Evolutionary conservation across 2,888 invertebrate species (phyloP).

Genomic region (Drosophila algonquin): DNA sequence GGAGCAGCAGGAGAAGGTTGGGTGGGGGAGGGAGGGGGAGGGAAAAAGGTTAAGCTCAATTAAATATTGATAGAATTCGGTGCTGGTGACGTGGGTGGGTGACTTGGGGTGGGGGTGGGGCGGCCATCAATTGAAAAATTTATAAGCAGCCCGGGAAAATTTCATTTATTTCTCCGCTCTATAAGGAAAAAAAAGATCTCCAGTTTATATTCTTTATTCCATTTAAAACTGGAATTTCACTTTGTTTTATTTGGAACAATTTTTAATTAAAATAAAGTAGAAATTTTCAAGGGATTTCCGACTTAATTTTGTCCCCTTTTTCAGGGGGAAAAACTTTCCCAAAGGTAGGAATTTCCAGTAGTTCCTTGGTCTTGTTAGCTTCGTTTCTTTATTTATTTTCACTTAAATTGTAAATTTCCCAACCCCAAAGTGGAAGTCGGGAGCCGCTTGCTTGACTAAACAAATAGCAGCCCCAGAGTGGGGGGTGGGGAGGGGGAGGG

Average conservation of each 20-base stretch:
- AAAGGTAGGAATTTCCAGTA: neutral
- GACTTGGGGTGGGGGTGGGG: too few species aligned
- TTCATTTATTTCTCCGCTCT: slow-evolving; percentile 51
- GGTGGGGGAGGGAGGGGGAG: too few species aligned
- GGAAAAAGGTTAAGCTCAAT: slow-evolving; percentile 71
- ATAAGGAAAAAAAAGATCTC: slow-evolving; percentile 39
- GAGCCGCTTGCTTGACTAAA: slow-evolving; percentile 28
- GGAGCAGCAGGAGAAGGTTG: neutral
- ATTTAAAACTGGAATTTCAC: neutral
- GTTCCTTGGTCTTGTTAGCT: neutral
- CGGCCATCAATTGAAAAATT: slow-evolving; percentile 66
- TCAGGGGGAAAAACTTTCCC: neutral
- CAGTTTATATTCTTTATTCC: too few species aligned
- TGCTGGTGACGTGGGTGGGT: slow-evolving; percentile 18
- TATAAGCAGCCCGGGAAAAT: slow-evolving; percentile 45
- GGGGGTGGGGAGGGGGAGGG: too few species aligned
- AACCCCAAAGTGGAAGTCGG: slow-evolving; percentile 18
- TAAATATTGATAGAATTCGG: slow-evolving; percentile 69
- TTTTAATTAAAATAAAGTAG: neutral
- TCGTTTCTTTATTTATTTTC: slow-evolving; percentile 58
- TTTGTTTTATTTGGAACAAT: neutral
- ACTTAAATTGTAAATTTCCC: slow-evolving; percentile 65
- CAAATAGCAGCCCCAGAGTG: slow-evolving; percentile 38
- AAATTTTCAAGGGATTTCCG: neutral
- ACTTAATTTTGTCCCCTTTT: neutral